Evolutionary conservation across 2,797 vertebrate species (phyloP).

Genomic region (Pampus argenteus): DNA sequence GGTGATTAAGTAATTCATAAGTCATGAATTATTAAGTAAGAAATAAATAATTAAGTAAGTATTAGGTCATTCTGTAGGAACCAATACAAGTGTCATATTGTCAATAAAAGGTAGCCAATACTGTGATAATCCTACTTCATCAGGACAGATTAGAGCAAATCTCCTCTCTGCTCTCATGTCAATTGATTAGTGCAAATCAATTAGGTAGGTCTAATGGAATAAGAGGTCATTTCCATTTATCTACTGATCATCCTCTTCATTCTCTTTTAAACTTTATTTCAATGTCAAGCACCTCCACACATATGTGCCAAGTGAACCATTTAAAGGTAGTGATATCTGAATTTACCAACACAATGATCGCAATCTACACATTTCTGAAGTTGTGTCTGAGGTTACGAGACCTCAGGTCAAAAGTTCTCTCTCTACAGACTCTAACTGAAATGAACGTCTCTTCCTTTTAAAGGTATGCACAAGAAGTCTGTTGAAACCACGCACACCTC

Average conservation of each 20-base stretch:
- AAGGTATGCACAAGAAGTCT: slow-evolving; percentile 99
- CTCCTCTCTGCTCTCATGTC: slow-evolving; percentile 62
- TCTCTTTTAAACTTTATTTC: slow-evolving; percentile 3
- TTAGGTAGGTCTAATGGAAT: slow-evolving; percentile 69
- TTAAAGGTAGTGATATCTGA: neutral
- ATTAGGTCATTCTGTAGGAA: neutral
- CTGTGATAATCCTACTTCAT: slow-evolving; percentile 81
- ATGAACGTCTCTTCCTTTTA: slow-evolving; percentile 84
- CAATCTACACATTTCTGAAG: neutral
- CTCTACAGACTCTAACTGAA: slow-evolving; percentile 90
- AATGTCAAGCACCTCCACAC: neutral
- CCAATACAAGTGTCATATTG: slow-evolving; percentile 66
- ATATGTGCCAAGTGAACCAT: neutral
- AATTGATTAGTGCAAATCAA: slow-evolving; percentile 78
- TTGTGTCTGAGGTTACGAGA: neutral
- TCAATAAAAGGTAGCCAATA: slow-evolving; percentile 68
- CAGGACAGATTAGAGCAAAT: slow-evolving; percentile 74
- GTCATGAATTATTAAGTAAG: neutral
- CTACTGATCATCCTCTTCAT: slow-evolving; percentile 8
- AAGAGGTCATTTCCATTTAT: slow-evolving; percentile 44
- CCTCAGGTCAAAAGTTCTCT: slow-evolving; percentile 52
- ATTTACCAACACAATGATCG: neutral
- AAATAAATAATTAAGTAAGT: neutral
- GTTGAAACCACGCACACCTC: slow-evolving; percentile 89
- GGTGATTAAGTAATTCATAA: too few species aligned